Percentiles rank a stretch among this genome's conserved stretches.
phyloP scores from a whole-genome alignment of 2,113 vertebrate genomes.

The Ranitomeya imitator region DNA sequence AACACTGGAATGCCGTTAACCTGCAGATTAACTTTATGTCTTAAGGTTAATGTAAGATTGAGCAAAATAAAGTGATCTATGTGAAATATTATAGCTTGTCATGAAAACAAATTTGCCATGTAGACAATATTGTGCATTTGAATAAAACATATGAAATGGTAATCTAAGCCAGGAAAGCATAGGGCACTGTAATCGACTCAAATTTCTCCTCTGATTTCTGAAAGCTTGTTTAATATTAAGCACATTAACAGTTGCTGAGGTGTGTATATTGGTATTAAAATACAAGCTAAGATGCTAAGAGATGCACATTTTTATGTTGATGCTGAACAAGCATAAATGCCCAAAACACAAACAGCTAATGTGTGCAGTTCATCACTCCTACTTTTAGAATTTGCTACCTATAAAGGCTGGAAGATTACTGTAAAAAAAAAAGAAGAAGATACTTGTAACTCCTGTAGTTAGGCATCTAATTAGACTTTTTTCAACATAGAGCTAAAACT shows the following conservation, averaged over 20 bases:
- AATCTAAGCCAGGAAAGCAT: conserved; percentile 6
- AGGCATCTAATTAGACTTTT: conserved; percentile 63
- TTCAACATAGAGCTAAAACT: conserved; percentile 62
- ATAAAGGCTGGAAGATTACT: conserved; percentile 35
- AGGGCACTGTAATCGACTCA: background rate
- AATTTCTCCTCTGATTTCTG: conserved; percentile 27
- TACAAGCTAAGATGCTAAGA: conserved; percentile 34
- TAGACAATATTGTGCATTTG: conserved; percentile 3
- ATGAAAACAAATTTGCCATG: background rate
- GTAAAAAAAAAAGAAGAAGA: conserved; percentile 26
- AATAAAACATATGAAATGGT: background rate
- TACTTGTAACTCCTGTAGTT: conserved; percentile 42
- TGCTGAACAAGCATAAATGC: conserved; percentile 50
- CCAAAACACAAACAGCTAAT: conserved; percentile 51
- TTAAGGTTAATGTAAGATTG: too few relatives aligned
- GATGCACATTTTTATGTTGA: conserved; percentile 48
- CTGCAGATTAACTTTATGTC: too few relatives aligned
- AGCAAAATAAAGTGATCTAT: background rate
- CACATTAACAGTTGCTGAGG: conserved; percentile 43
- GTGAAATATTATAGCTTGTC: background rate
- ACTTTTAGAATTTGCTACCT: conserved; percentile 29
- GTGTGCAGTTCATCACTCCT: conserved; percentile 27
- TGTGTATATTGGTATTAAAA: conserved; percentile 36
- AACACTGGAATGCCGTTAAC: too few relatives aligned
- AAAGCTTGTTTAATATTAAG: conserved; percentile 48